A percentile compares a stretch with the other conserved stretches of the same genome.
phyloP scores from a whole-genome alignment of 2,888 invertebrate genomes.

The Brachyptera risi region DNA sequence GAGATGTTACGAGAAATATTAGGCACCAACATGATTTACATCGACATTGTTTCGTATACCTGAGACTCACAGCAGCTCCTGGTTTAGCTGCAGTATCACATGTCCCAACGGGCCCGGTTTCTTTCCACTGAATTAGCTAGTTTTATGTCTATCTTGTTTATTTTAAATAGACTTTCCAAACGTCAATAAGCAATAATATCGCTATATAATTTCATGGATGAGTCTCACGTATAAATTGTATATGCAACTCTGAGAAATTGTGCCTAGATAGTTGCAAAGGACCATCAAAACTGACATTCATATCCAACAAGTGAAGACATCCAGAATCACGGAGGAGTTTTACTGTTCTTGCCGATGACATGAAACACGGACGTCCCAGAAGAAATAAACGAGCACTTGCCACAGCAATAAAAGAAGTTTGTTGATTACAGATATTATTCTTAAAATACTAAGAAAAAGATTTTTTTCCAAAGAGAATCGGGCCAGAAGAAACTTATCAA shows the following conservation, averaged over 20 bases:
- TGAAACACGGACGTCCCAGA: conserved; percentile 8
- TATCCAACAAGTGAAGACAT: conserved; percentile 1
- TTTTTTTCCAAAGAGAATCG: not conserved
- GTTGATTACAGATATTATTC: conserved; percentile 4
- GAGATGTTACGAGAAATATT: conserved; percentile 8
- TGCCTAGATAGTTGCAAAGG: not conserved
- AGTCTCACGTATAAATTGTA: conserved; percentile 9
- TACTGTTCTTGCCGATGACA: not conserved
- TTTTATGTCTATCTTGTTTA: conserved; percentile 2
- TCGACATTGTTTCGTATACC: conserved; percentile 8
- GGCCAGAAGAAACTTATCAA: not conserved
- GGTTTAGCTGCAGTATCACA: not conserved
- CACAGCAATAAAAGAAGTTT: not conserved
- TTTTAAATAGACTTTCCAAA: conserved; percentile 1
- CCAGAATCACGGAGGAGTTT: too few relatives aligned
- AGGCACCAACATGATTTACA: conserved; percentile 2
- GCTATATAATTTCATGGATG: not conserved
- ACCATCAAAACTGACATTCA: conserved; percentile 6
- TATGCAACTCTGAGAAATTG: conserved; percentile 10
- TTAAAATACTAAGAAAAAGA: conserved; percentile 14
- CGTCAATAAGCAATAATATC: conserved; percentile 6
- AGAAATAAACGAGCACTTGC: conserved; percentile 11
- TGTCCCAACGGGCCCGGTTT: not conserved
- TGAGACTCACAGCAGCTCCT: conserved; percentile 1
- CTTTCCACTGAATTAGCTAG: conserved; percentile 9